Evolutionary conservation across 2,888 invertebrate species (phyloP).

Genomic region (Cremastinae sp.): DNA sequence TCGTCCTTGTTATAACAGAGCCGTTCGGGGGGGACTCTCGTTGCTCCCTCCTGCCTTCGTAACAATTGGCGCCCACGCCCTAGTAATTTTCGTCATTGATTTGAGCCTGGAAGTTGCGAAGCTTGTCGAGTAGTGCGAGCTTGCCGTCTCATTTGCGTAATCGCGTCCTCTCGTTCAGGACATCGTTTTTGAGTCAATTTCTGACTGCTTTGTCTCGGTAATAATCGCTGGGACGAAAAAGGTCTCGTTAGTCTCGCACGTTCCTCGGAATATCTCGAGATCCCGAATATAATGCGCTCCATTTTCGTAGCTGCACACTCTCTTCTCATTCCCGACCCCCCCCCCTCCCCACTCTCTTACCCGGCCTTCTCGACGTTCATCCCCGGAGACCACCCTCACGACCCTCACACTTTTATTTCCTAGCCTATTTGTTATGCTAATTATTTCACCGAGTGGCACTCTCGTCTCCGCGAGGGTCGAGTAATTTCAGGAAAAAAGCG

Average conservation of each 20-base stretch:
- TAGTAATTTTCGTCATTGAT: too few relatives aligned
- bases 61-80: too few relatives aligned
- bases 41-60: too few relatives aligned
- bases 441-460: conserved; percentile 70
- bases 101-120: too few relatives aligned
- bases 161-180: conserved; percentile 21
- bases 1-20: too few relatives aligned
- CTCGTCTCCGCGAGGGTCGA: too few relatives aligned
- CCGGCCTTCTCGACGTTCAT: conserved; percentile 19
- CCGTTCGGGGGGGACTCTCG: too few relatives aligned
- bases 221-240: conserved; percentile 65
- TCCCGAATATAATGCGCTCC: neutral
- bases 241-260: conserved; percentile 66
- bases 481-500: too few relatives aligned
- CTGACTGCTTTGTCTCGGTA: conserved; percentile 68
- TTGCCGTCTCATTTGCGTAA: conserved; percentile 30
- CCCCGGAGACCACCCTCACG: too few relatives aligned
- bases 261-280: conserved; percentile 28
- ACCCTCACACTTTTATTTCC: conserved; percentile 68
- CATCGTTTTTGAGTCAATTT: conserved; percentile 17
- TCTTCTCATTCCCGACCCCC: conserved; percentile 6
- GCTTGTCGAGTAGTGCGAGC: neutral
- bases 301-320: neutral
- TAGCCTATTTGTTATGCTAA: conserved; percentile 75
- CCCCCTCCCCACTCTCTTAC: conserved; percentile 27